Evolutionary conservation across 2,888 invertebrate species (phyloP).

Genomic region (Chouioia cunea): DNA sequence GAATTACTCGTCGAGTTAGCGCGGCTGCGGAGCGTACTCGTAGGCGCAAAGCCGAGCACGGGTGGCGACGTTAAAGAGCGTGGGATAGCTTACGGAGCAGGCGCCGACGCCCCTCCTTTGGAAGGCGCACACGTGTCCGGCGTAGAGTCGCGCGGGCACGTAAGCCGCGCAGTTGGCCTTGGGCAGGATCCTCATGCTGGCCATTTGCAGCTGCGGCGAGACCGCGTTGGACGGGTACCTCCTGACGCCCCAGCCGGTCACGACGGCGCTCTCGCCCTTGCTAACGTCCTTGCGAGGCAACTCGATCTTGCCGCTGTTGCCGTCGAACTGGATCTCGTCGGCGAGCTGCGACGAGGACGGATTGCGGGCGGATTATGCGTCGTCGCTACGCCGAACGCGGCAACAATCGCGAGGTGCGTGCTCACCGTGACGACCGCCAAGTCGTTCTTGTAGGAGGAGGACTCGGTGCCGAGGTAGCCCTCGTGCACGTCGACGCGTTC

Average conservation of each 20-base stretch:
- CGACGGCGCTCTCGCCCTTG: neutral
- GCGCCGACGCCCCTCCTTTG: conserved; percentile 27
- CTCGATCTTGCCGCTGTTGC: neutral
- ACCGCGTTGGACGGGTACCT: conserved; percentile 18
- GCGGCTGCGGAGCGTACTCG: too few relatives aligned
- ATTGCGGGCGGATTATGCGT: too few relatives aligned
- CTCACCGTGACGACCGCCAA: conserved; percentile 45
- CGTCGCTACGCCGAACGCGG: too few relatives aligned
- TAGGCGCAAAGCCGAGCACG: too few relatives aligned
- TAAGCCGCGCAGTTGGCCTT: neutral
- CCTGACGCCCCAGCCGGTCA: conserved; percentile 33
- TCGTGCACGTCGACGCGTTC: conserved; percentile 8
- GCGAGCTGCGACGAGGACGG: neutral
- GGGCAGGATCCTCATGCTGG: conserved; percentile 9
- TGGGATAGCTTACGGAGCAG: conserved; percentile 16
- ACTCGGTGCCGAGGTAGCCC: conserved; percentile 2
- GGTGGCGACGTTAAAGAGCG: too few relatives aligned
- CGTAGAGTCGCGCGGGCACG: neutral
- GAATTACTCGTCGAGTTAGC: too few relatives aligned
- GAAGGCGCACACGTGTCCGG: conserved; percentile 29
- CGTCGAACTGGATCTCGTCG: neutral
- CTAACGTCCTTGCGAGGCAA: neutral
- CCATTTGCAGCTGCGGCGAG: conserved; percentile 9
- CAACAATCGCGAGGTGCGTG: too few relatives aligned
- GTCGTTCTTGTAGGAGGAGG: conserved; percentile 32